A percentile compares a stretch with the other conserved stretches of the same genome.
phyloP scores from a whole-genome alignment of 2,888 invertebrate genomes.

The Drosophila tripunctata region DNA sequence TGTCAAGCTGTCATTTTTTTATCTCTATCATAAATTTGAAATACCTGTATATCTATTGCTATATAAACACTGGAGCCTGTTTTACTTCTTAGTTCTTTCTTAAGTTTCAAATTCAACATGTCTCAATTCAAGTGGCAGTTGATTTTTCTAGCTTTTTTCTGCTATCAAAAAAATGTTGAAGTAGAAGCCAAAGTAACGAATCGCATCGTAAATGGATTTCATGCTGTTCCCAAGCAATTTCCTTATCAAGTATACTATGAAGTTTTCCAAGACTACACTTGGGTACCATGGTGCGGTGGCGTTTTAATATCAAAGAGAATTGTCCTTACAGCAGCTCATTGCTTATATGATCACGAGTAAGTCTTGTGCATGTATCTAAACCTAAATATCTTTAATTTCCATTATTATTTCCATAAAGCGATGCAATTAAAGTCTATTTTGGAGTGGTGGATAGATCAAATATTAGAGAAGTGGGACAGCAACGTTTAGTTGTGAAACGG shows the following conservation, averaged over 20 bases:
- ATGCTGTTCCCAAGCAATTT: slow-evolving; percentile 14
- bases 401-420: not conserved
- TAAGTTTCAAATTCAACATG: not conserved
- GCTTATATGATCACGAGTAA: not conserved
- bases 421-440: not conserved
- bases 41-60: not conserved
- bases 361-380: not conserved
- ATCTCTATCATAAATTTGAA: slow-evolving; percentile 22
- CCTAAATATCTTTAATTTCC: not conserved
- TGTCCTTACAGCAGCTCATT: slow-evolving; percentile 33
- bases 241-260: slow-evolving; percentile 25
- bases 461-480: slow-evolving; percentile 12
- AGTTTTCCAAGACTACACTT: not conserved
- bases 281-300: not conserved
- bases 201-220: slow-evolving; percentile 18
- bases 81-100: not conserved
- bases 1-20: slow-evolving; percentile 8
- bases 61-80: not conserved
- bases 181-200: not conserved
- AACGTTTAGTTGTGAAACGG: not conserved
- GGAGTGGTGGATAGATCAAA: slow-evolving; percentile 10
- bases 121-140: not conserved
- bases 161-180: not conserved
- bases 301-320: slow-evolving; percentile 11
- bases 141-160: not conserved